A percentile compares a stretch with the other conserved stretches of the same genome.
phyloP scores from a whole-genome alignment of 2,888 invertebrate species.

The Panzeria rudis region DNA sequence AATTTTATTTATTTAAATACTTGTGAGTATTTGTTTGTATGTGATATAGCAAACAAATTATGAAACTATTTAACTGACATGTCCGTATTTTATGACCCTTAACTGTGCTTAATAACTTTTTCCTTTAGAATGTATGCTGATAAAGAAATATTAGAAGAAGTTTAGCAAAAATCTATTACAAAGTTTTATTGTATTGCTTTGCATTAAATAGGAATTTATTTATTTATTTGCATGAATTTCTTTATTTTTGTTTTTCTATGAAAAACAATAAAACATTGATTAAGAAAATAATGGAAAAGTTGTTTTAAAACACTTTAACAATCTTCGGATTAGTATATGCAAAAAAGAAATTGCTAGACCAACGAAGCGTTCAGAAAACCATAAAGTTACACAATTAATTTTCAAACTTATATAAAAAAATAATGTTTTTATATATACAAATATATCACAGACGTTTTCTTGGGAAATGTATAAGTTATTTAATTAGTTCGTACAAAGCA shows the following conservation, averaged over 20 bases:
- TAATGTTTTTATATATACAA: no score
- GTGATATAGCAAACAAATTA: conserved; percentile 49
- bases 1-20: not conserved
- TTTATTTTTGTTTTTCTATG: not conserved
- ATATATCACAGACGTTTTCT: not conserved
- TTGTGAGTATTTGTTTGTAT: not conserved
- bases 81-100: conserved; percentile 31
- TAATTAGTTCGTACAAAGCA: not conserved
- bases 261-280: conserved; percentile 38
- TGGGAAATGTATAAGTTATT: not conserved
- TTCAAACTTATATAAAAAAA: conserved; percentile 12
- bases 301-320: not conserved
- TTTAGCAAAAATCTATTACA: conserved; percentile 24
- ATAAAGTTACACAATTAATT: conserved; percentile 60
- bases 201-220: conserved; percentile 22
- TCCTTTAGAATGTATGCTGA: not conserved
- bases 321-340: not conserved
- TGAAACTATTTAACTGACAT: conserved; percentile 51
- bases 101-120: conserved; percentile 18
- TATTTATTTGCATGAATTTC: not conserved
- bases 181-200: conserved; percentile 58
- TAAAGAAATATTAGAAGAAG: not conserved
- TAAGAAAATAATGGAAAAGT: conserved; percentile 31
- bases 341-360: not conserved
- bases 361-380: conserved; percentile 23